A percentile compares a stretch with the other conserved stretches of the same genome.
Conservation (phyloP, 2,113 vertebrate species). For the Micromys minutus region DNA sequence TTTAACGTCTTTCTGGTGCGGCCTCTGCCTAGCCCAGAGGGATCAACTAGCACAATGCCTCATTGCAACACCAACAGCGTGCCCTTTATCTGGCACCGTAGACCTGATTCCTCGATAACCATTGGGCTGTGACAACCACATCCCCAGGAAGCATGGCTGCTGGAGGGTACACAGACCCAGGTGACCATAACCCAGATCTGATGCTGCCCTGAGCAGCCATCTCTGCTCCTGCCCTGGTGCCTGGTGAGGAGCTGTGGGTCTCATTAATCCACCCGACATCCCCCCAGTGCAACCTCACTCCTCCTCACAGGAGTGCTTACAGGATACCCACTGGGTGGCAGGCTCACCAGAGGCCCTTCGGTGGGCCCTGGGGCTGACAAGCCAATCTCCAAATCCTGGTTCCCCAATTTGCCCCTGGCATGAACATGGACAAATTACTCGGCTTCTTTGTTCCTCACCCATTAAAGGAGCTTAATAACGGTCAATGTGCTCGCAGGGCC, state of each 20-base stretch:
- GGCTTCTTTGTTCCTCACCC: neutral
- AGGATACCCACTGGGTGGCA: neutral
- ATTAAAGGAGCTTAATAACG: neutral
- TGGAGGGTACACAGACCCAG: neutral
- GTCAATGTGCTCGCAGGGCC: neutral
- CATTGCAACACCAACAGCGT: neutral
- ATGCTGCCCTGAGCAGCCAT: neutral
- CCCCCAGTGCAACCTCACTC: neutral
- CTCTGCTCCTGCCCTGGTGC: neutral
- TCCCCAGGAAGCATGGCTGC: constrained; percentile 48
- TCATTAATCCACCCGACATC: no score
- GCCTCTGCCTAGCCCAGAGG: neutral
- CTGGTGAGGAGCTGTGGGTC: neutral
- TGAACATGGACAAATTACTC: neutral
- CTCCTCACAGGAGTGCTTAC: neutral
- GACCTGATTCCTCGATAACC: constrained; percentile 33
- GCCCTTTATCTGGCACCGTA: constrained; percentile 18
- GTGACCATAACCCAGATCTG: neutral
- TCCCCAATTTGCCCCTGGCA: neutral
- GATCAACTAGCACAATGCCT: neutral
- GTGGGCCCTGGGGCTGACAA: neutral
- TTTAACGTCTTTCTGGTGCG: neutral
- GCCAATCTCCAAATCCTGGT: neutral
- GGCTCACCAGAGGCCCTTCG: neutral
- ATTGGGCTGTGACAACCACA: constrained; percentile 34